Base-by-base conservation (phyloP, 1,140 invertebrate species). In the Elysia chlorotica region DNA sequence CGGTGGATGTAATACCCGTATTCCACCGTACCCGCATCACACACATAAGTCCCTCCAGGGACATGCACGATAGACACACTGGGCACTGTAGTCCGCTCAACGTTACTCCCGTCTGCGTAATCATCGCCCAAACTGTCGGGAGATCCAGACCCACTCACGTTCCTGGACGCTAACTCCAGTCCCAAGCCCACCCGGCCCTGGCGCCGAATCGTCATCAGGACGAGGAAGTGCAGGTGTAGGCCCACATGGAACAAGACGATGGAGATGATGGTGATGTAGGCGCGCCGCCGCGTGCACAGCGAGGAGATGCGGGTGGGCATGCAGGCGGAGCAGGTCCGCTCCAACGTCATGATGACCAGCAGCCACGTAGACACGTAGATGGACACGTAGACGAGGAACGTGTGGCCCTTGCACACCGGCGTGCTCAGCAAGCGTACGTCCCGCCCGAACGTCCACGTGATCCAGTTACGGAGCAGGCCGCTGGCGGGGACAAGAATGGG, bases 381-480 rank as follows among this genome's bases (percentile, higher is more conserved):
- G 0, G 65, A 21, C 19, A 72, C 59, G 65, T 81, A 81, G 2
- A 78, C 59, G 4, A 76, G 23, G 67, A 71, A 81, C 0, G 65
- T 65, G 19, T 79, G 74, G 1, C 77, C 14, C 63, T 79, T 78
- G 73, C 82, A 82, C 2, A 78, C 48, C 4, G 54, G 17, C 6
- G 31, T 25, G 14, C 71, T 56, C 19, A 73, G 30, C 2, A 74
- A 2, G 21, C 81, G 61, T 0, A 82, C 36, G 21, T 81, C 81
- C 1, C 75, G 1, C 0, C 76, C 73, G 37, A 80, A 80, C 14
- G 41, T 36, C 38, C 69, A 76, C 1, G 31, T 72, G 2, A 82
- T 61, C 79, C 79, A 80, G 17, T 77, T 72, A 17, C 81, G 53
- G 0, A 80, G 68, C 6, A 82, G 72, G 0, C 81, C 81, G 0